phyloP scores from a whole-genome alignment of 2,888 invertebrate species.

The Dasysyrphus albostriatus region DNA sequence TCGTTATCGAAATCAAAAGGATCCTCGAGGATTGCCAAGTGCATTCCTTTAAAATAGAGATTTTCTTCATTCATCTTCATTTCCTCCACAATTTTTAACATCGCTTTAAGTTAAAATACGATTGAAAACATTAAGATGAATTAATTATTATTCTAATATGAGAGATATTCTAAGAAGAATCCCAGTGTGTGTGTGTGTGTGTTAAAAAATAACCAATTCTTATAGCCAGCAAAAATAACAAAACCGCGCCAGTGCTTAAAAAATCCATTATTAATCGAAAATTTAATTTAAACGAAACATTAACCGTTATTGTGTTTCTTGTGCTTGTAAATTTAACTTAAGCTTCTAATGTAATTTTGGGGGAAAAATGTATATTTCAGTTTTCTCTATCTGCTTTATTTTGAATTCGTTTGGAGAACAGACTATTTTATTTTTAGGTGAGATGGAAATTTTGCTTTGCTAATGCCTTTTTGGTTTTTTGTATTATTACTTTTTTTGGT shows the following conservation, averaged over 20 bases:
- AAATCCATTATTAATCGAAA: constrained; percentile 41
- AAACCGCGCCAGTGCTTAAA: constrained; percentile 2
- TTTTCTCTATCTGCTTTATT: constrained; percentile 19
- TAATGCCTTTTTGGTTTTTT: not conserved
- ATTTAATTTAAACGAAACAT: constrained; percentile 53
- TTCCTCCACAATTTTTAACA: constrained; percentile 52
- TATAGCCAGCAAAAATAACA: not conserved
- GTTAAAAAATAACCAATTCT: constrained; percentile 12
- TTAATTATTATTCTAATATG: not conserved
- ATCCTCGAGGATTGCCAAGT: constrained; percentile 97
- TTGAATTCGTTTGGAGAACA: constrained; percentile 26
- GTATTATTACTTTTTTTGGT: not conserved
- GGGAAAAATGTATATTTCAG: not conserved
- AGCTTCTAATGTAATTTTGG: constrained; percentile 47
- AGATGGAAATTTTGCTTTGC: constrained; percentile 30
- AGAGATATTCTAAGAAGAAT: not conserved
- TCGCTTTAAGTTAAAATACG: constrained; percentile 24
- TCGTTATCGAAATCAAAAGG: constrained; percentile 99
- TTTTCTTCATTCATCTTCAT: constrained; percentile 32
- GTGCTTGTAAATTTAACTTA: constrained; percentile 64
- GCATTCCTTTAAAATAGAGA: constrained; percentile 93
- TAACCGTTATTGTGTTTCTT: constrained; percentile 48
- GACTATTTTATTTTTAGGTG: constrained; percentile 45
- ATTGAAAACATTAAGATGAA: not conserved
- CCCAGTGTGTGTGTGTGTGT: constrained; percentile 30